Percentiles rank a stretch among this genome's conserved stretches.
phyloP scores from a whole-genome alignment of 1,140 invertebrate species.

The Eumaeus atala region DNA sequence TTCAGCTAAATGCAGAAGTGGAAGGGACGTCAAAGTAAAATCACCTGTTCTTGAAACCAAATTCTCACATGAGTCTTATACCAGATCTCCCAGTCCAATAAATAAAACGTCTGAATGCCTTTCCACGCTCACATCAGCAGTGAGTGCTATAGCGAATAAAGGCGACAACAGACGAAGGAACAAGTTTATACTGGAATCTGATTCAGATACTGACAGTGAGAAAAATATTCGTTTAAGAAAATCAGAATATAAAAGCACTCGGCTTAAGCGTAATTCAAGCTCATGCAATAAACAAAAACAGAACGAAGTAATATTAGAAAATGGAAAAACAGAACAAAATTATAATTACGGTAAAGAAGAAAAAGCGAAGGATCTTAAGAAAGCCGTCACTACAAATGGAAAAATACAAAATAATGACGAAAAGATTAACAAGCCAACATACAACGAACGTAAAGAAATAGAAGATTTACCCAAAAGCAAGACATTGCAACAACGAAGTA shows the following conservation, averaged over 20 bases:
- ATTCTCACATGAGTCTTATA: constrained; percentile 72
- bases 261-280: constrained; percentile 65
- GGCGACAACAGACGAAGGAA: constrained; percentile 67
- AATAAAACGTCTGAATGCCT: constrained; percentile 65
- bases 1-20: constrained; percentile 89
- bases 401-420: constrained; percentile 17
- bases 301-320: constrained; percentile 39
- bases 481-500: not conserved
- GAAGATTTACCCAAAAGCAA: not conserved
- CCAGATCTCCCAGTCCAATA: constrained; percentile 58
- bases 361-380: constrained; percentile 47
- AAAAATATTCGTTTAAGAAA: constrained; percentile 56
- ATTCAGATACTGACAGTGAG: constrained; percentile 69
- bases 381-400: constrained; percentile 16
- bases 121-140: constrained; percentile 66
- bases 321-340: constrained; percentile 40
- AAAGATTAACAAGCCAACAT: not conserved
- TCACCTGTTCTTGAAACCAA: constrained; percentile 80
- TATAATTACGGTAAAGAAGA: constrained; percentile 44
- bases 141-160: constrained; percentile 69
- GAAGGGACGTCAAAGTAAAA: constrained; percentile 79
- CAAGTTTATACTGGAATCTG: constrained; percentile 63
- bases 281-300: constrained; percentile 52
- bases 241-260: constrained; percentile 60
- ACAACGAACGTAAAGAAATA: not conserved